These are phyloP conservation scores for Coenobita brevimanus DNA, from an alignment of 1,140 invertebrate species.

Conservation along the genomic window DNA sequence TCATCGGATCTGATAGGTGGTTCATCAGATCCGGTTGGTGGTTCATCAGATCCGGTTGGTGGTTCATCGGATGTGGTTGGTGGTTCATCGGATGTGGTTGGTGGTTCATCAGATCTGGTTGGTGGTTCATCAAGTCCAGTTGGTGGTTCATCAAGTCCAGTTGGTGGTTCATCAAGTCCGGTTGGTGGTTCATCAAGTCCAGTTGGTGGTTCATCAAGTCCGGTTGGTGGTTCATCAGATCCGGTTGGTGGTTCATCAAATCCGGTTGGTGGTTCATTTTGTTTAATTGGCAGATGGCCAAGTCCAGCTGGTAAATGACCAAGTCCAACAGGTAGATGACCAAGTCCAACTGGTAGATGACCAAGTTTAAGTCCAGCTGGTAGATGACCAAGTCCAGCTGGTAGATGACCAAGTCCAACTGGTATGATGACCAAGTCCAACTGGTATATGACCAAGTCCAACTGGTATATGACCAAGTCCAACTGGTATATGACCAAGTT, in stretches of 20 bases:
- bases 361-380: conserved; percentile 4
- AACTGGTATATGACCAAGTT: no score
- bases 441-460: no score
- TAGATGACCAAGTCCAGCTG: conserved; percentile 1
- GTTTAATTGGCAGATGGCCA: background rate
- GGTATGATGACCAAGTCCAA: conserved; percentile 4
- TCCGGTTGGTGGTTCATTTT: no score
- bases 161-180: conserved; percentile 16
- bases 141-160: conserved; percentile 19
- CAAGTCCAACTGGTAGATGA: no score
- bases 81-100: background rate
- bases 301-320: conserved; percentile 6
- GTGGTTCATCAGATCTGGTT: background rate
- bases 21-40: background rate
- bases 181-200: conserved; percentile 5
- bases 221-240: no score
- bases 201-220: background rate
- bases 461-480: no score
- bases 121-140: conserved; percentile 9
- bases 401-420: no score
- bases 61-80: conserved; percentile 2
- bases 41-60: conserved; percentile 5
- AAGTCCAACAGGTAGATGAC: conserved; percentile 8
- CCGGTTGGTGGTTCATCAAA: no score
- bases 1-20: background rate